Conservation (phyloP, 2,797 vertebrate genomes). For the Rallus crepitans region DNA sequence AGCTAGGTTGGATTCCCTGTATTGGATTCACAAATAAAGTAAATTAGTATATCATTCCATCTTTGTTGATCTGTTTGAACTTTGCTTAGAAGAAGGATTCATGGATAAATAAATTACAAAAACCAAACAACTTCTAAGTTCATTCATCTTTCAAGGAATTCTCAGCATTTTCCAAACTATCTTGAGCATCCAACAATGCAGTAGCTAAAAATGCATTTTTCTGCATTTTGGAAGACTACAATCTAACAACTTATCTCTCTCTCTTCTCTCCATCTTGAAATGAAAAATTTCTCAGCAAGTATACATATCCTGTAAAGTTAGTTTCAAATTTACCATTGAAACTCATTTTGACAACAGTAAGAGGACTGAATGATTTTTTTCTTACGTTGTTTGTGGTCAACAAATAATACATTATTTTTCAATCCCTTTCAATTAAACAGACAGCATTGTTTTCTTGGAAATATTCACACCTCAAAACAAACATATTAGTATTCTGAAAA, state of each 20-base stretch:
- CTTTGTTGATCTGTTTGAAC: not conserved
- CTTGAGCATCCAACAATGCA: not conserved
- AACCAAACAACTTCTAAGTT: not conserved
- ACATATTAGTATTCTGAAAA: not conserved
- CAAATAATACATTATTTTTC: not conserved
- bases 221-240: not conserved
- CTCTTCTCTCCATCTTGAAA: not conserved
- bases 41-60: not conserved
- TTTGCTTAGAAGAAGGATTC: not conserved
- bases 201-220: not conserved
- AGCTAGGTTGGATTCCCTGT: fast-evolving
- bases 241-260: not conserved
- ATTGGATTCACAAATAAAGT: not conserved
- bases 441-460: not conserved
- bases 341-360: not conserved
- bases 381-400: not conserved
- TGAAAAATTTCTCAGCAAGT: not conserved
- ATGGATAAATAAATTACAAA: not conserved
- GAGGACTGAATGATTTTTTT: not conserved
- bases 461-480: not conserved
- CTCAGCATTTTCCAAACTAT: not conserved
- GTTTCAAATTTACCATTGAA: not conserved
- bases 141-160: not conserved
- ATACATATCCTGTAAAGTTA: not conserved
- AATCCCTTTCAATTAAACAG: not conserved